These are phyloP conservation scores for Megaleporinus macrocephalus DNA, from an alignment of 2,113 vertebrate genomes.

Conservation along the genomic window DNA sequence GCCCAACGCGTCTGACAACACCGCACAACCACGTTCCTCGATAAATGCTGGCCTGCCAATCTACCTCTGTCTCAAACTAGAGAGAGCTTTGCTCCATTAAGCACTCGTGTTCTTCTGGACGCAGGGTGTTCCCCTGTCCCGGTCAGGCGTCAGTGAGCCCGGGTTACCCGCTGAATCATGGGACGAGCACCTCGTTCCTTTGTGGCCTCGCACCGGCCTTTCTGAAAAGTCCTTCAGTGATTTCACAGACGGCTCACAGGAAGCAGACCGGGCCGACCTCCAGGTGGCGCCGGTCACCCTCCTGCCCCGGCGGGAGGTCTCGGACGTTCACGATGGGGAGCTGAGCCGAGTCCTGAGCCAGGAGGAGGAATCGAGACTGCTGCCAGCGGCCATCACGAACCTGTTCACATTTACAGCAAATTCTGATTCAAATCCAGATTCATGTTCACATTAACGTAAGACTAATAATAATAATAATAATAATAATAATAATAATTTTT, in stretches of 20 bases:
- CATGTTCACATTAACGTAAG: no score
- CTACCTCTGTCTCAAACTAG: not conserved
- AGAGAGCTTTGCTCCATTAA: not conserved
- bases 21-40: not conserved
- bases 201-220: slow-evolving; percentile 37
- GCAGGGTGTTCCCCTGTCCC: not conserved
- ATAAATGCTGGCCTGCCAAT: not conserved
- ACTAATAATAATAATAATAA: no score
- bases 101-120: not conserved
- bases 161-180: not conserved
- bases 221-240: slow-evolving; percentile 46
- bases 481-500: no score
- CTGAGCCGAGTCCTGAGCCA: slow-evolving; percentile 88
- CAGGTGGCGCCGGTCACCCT: slow-evolving; percentile 77
- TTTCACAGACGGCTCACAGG: slow-evolving; percentile 75
- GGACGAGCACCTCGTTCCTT: slow-evolving; percentile 46
- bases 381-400: slow-evolving; percentile 93
- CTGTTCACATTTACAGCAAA: slow-evolving; percentile 70
- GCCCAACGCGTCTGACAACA: not conserved
- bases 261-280: slow-evolving; percentile 93
- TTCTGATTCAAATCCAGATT: no score
- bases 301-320: slow-evolving; percentile 73
- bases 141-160: not conserved
- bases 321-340: slow-evolving; percentile 88
- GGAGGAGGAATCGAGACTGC: slow-evolving; percentile 89